Percentiles rank a stretch among this genome's conserved stretches.
phyloP scores from a whole-genome alignment of 2,113 vertebrate genomes.

The Murina feae region DNA sequence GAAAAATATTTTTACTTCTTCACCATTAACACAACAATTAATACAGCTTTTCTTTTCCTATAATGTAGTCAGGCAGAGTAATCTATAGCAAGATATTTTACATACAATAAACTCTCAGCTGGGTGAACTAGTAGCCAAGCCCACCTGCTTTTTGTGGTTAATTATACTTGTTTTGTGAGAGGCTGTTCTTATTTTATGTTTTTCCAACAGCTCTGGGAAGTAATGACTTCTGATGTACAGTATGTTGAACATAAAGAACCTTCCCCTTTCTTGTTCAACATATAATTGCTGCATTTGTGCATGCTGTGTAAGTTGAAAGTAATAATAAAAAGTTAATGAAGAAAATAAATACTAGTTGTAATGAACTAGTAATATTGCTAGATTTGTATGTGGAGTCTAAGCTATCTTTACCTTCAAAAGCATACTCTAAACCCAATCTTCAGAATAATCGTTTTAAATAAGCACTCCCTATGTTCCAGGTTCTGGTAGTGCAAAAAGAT shows the following conservation, averaged over 20 bases:
- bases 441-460: conserved; percentile 59
- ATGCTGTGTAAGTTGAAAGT: conserved; percentile 71
- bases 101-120: conserved; percentile 36
- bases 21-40: conserved; percentile 37
- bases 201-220: conserved; percentile 46
- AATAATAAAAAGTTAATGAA: conserved; percentile 81
- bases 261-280: conserved; percentile 68
- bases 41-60: conserved; percentile 19
- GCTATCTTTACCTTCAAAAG: conserved; percentile 71
- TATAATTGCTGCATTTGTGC: conserved; percentile 77
- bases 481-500: conserved; percentile 41
- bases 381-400: conserved; percentile 75
- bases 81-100: conserved; percentile 61
- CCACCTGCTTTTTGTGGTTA: conserved; percentile 51
- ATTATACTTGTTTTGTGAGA: conserved; percentile 63
- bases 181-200: conserved; percentile 57
- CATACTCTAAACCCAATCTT: conserved; percentile 69
- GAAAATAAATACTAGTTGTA: conserved; percentile 76
- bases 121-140: conserved; percentile 44
- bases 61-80: neutral
- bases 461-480: conserved; percentile 36
- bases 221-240: conserved; percentile 68
- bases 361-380: conserved; percentile 80
- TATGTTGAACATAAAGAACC: conserved; percentile 36
- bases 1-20: neutral